phyloP scores from a whole-genome alignment of 2,113 vertebrate species.

The Alligator mississippiensis region DNA sequence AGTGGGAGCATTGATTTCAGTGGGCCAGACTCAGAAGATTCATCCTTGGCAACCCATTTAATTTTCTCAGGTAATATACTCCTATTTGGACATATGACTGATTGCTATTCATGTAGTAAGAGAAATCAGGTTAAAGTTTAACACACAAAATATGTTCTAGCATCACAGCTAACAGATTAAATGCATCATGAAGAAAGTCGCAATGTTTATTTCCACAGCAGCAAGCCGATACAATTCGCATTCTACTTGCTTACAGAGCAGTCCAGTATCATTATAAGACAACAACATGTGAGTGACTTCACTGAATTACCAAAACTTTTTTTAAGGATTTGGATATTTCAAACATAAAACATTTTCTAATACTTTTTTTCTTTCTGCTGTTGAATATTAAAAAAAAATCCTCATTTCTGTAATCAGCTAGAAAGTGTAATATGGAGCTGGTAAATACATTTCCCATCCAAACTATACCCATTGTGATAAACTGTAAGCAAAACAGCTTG shows the following conservation, averaged over 20 bases:
- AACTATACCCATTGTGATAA: not conserved
- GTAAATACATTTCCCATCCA: not conserved
- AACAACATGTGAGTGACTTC: too few species aligned
- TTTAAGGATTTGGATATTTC: not conserved
- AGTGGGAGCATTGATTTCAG: not conserved
- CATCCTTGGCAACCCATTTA: not conserved
- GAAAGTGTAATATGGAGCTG: not conserved
- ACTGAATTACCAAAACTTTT: not conserved
- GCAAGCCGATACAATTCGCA: not conserved
- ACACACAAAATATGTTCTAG: not conserved
- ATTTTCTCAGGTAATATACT: not conserved
- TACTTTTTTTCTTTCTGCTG: not conserved
- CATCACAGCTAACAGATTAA: not conserved
- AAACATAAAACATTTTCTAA: not conserved
- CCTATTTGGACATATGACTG: not conserved
- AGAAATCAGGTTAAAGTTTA: not conserved
- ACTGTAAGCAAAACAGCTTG: not conserved
- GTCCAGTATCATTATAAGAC: not conserved
- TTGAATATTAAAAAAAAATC: not conserved
- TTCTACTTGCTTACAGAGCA: not conserved
- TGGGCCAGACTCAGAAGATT: not conserved
- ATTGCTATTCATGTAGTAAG: not conserved
- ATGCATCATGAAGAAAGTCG: not conserved
- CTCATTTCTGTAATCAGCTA: not conserved
- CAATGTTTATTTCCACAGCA: not conserved